phyloP scores from a whole-genome alignment of 1,140 invertebrate species.

The Brachionus asplanchnoidis region DNA sequence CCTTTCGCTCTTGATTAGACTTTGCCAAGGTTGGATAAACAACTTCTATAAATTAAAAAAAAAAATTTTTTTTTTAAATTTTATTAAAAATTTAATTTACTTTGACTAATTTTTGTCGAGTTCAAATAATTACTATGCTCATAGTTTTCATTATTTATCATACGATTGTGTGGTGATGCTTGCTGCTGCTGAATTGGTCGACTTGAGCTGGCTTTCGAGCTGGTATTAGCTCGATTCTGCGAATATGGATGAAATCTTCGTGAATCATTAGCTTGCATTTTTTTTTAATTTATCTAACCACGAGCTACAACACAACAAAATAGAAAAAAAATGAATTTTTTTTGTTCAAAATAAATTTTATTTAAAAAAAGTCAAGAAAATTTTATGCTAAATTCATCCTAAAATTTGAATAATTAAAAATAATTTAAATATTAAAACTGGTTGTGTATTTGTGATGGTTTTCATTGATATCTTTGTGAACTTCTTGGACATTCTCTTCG shows the following conservation, averaged over 20 bases:
- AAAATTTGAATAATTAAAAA: not conserved
- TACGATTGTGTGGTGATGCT: not conserved
- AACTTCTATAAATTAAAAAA: not conserved
- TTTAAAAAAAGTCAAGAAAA: not conserved
- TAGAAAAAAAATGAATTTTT: not conserved
- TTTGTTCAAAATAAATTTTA: not conserved
- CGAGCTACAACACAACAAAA: not conserved
- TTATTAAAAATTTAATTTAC: not conserved
- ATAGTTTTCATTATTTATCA: not conserved
- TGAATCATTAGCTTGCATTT: not conserved
- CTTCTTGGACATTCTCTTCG: not conserved
- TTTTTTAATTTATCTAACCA: not conserved
- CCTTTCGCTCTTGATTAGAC: not conserved
- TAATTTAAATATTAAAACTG: not conserved
- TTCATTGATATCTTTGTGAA: not conserved
- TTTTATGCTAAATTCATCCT: not conserved
- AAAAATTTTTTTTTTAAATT: not conserved
- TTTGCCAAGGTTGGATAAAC: not conserved
- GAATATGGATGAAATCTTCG: slow-evolving; percentile 8
- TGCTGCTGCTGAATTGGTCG: not conserved
- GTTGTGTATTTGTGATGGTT: not conserved
- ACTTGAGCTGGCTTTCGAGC: not conserved
- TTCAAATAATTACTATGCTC: slow-evolving; percentile 2
- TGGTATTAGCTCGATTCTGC: not conserved
- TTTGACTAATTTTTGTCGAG: not conserved